Conservation (phyloP, 2,113 vertebrate genomes). For the Nipponia nippon region DNA sequence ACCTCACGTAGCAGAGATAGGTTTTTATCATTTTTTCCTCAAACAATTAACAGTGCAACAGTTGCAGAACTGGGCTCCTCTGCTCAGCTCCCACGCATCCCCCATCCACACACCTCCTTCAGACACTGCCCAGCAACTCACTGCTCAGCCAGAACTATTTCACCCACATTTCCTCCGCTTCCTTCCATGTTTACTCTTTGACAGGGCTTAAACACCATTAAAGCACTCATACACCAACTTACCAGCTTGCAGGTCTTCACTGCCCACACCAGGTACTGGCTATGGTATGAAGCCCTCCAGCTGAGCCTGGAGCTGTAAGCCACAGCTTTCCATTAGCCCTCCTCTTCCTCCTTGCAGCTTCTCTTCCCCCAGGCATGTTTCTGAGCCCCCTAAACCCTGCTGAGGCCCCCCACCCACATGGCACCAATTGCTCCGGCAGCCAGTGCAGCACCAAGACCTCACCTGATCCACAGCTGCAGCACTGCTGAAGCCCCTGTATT, state of each 20-base stretch:
- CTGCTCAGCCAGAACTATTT: neutral
- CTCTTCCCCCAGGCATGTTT: neutral
- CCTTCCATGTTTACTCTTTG: neutral
- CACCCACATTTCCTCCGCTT: neutral
- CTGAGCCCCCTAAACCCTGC: neutral
- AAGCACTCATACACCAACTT: neutral
- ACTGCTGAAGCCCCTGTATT: neutral
- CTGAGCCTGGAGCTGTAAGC: neutral
- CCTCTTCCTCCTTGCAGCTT: neutral
- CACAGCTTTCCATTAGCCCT: neutral
- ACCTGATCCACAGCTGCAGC: neutral
- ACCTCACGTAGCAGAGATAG: accelerated
- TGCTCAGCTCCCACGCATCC: neutral
- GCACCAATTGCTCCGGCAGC: neutral
- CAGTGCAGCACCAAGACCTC: neutral
- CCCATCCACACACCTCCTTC: neutral
- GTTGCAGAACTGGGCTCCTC: neutral
- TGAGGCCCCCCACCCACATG: neutral
- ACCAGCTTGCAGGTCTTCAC: neutral
- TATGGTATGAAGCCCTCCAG: neutral
- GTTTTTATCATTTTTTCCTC: neutral
- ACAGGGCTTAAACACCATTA: neutral
- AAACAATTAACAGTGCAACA: neutral
- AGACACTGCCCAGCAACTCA: neutral
- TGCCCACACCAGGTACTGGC: neutral